Evolutionary conservation across 2,113 vertebrate genomes (phyloP).

Genomic region (Oncorhynchus kisutch): DNA sequence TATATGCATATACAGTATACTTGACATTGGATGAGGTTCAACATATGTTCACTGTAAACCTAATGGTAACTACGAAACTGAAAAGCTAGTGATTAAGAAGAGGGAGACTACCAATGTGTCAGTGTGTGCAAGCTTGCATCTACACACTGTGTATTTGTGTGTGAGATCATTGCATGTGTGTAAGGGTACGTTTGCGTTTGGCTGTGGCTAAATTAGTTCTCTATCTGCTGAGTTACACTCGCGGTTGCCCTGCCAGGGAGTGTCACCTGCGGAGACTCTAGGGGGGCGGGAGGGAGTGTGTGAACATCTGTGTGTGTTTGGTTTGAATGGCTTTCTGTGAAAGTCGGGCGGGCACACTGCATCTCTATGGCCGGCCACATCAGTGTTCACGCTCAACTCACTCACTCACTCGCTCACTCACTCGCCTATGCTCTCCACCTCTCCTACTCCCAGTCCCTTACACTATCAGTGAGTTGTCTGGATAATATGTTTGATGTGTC

Average conservation of each 20-base stretch:
- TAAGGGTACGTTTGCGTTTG: neutral
- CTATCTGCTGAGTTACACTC: constrained; percentile 27
- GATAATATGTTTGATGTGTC: constrained; percentile 20
- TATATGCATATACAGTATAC: neutral
- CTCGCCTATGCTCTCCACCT: constrained; percentile 17
- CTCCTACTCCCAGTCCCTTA: constrained; percentile 40
- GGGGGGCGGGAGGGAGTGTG: constrained; percentile 33
- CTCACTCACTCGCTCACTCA: constrained; percentile 1
- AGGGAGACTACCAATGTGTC: no score
- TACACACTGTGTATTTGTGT: constrained; percentile 6
- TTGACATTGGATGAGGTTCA: constrained; percentile 33
- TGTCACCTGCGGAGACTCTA: constrained; percentile 50
- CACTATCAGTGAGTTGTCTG: constrained; percentile 29
- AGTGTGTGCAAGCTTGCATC: neutral
- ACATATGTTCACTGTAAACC: no score
- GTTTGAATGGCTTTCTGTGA: constrained; percentile 49
- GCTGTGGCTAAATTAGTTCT: constrained; percentile 29
- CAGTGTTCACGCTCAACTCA: constrained; percentile 52
- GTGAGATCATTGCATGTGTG: neutral
- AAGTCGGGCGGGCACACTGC: constrained; percentile 36
- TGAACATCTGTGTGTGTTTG: constrained; percentile 36
- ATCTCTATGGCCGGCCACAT: constrained; percentile 57
- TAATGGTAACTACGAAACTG: neutral
- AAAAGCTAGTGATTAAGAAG: no score
- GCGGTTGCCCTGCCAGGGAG: constrained; percentile 19